Base-by-base conservation (phyloP, 2,888 invertebrate species). In the Pachycephus smyrnensis region DNA sequence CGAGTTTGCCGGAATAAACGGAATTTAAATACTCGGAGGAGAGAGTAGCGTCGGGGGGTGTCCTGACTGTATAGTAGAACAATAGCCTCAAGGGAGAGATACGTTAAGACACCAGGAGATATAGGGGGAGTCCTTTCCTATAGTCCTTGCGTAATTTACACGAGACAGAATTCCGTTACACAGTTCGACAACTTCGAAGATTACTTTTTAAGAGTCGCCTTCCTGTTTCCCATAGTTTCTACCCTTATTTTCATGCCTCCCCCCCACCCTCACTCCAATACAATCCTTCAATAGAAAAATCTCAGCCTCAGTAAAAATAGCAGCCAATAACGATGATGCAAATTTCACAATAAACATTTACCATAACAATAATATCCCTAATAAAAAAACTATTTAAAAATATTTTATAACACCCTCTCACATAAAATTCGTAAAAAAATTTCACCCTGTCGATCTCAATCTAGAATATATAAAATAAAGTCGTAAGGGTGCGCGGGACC, bases 51-150 rank as follows among this genome's bases (percentile, higher is more conserved):
- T 81, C 76, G 15, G 15, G 40, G 40, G 40, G 40, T 15, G 40
- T 40, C 40, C 15, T 15, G 40, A 40, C 40, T 40, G 15, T 40
- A 73, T 73, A 80, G 82, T 82, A 87, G 85, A 88, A 79, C 81
- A 84, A 88, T 86, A 81, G 86, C 86, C 88, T 84, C 88, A 35
- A 78, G 87, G 87, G 88, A 87, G 82, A 84, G 83, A 85, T 85
- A 87, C 81, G 80, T 86, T 81, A 78, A 80, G 69, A 69, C 30
- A 69, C 30, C 31, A 69, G 15, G 23, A 32, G 32, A 69, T 30
- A 69, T 32, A 69, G 69, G 69, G 69, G 11, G 69, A 69, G 69
- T 30, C 40, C 40, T 40, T 40, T 40, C 30, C 69, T 69, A 69
- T 32, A 32, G 69, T 69, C 69, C 31, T 40, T 77, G 76, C 83